Conservation (phyloP, 2,113 vertebrate genomes). For the Antechinus flavipes region DNA sequence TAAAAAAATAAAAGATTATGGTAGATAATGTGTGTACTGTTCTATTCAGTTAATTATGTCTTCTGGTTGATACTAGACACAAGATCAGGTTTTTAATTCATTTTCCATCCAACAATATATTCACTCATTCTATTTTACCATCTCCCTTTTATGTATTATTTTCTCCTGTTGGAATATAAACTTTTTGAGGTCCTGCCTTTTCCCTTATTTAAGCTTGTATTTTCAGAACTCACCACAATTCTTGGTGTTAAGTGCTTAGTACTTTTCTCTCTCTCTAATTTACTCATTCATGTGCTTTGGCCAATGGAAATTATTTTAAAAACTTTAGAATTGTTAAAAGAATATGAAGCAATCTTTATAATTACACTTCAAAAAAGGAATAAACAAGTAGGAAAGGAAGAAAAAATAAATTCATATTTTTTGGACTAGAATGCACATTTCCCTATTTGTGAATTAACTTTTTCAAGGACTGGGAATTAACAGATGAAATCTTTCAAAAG, state of each 20-base stretch:
- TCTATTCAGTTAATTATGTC: not conserved
- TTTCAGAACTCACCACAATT: not conserved
- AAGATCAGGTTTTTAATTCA: not conserved
- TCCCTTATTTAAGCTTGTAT: not conserved
- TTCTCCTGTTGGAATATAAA: not conserved
- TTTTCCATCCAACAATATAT: not conserved
- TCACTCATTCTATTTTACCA: not conserved
- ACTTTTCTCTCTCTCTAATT: not conserved
- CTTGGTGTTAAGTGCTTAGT: not conserved
- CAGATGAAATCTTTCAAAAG: not conserved
- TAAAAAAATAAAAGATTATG: not conserved
- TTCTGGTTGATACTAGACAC: not conserved
- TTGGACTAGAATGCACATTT: not conserved
- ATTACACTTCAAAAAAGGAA: not conserved
- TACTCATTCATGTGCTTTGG: not conserved
- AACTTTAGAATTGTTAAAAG: not conserved
- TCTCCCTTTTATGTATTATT: not conserved
- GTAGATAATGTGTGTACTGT: not conserved
- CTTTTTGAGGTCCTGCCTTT: not conserved
- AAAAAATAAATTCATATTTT: not conserved
- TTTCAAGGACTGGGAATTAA: not conserved
- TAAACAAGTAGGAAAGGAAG: not conserved
- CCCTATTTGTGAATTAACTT: not conserved
- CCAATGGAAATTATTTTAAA: not conserved
- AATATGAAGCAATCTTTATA: not conserved